Conservation (phyloP, 30 jellyfish, hydroid and myxozoan species). For the Mastigias papua region DNA sequence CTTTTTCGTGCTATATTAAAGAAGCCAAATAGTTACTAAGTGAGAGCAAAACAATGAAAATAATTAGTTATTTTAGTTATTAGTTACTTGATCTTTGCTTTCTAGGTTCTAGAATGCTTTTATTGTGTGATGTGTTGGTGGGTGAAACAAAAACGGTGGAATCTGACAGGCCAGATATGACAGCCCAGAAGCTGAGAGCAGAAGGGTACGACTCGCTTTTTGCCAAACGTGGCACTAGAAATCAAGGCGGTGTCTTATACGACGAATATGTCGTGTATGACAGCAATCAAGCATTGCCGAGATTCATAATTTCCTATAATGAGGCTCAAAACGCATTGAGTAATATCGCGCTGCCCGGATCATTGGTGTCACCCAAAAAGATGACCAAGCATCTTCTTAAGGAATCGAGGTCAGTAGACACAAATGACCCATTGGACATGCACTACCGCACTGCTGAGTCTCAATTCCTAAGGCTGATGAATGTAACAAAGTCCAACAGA, state of each 20-base stretch:
- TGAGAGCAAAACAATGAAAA: too few species aligned
- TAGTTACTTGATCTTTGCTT: too few species aligned
- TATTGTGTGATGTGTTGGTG: constrained; percentile 74
- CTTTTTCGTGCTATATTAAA: too few species aligned
- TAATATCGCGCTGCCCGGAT: constrained; percentile 18
- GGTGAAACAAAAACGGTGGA: constrained; percentile 68
- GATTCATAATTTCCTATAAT: constrained; percentile 45
- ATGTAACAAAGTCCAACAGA: background rate
- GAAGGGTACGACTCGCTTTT: constrained; percentile 66
- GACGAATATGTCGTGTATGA: constrained; percentile 79
- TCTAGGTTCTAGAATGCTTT: constrained; percentile 53
- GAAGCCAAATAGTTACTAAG: too few species aligned
- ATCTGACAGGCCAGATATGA: constrained; percentile 18
- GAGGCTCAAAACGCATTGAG: background rate
- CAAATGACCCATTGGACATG: constrained; percentile 37
- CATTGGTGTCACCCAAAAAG: background rate
- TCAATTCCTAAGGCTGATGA: constrained; percentile 46
- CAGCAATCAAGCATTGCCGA: constrained; percentile 78
- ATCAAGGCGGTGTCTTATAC: constrained; percentile 65
- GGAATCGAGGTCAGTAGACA: constrained; percentile 33
- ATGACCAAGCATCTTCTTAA: constrained; percentile 10
- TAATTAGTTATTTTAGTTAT: too few species aligned
- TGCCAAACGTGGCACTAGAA: constrained; percentile 72
- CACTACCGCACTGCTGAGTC: constrained; percentile 78
- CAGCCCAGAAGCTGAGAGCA: constrained; percentile 9